Percentiles rank a stretch among this genome's conserved stretches.
phyloP scores from a whole-genome alignment of 2,113 vertebrate genomes.

The Willisornis vidua region DNA sequence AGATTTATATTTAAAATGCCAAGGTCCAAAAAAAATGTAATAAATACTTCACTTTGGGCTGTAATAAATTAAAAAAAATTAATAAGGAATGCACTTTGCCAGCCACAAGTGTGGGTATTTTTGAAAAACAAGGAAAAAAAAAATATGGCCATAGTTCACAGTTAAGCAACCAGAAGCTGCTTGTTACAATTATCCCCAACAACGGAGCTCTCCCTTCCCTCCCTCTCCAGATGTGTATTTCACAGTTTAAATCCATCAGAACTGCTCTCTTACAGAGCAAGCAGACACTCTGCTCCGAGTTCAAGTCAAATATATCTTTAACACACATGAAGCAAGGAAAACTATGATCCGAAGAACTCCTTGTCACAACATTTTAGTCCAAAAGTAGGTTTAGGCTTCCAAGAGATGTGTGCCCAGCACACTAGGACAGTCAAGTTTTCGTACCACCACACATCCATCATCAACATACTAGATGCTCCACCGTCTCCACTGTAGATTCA shows the following conservation, averaged over 20 bases:
- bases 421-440: slow-evolving; percentile 72
- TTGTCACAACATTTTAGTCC: slow-evolving; percentile 52
- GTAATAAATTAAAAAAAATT: slow-evolving; percentile 94
- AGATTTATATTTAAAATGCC: slow-evolving; percentile 77
- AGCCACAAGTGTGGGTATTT: slow-evolving; percentile 81
- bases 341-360: slow-evolving; percentile 51
- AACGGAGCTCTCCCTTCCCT: slow-evolving; percentile 64
- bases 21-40: slow-evolving; percentile 74
- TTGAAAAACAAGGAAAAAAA: slow-evolving; percentile 54
- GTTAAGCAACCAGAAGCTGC: slow-evolving; percentile 79
- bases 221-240: slow-evolving; percentile 71
- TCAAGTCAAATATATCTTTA: slow-evolving; percentile 52
- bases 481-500: slow-evolving; percentile 68
- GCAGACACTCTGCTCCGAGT: slow-evolving; percentile 56
- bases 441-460: slow-evolving; percentile 83
- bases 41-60: slow-evolving; percentile 94
- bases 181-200: slow-evolving; percentile 73
- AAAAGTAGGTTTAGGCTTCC: slow-evolving; percentile 63
- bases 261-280: slow-evolving; percentile 73
- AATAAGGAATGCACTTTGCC: slow-evolving; percentile 86
- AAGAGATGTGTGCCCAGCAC: slow-evolving; percentile 83
- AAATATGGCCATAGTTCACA: slow-evolving; percentile 83
- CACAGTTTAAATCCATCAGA: slow-evolving; percentile 81
- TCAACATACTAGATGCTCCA: slow-evolving; percentile 67
- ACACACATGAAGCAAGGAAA: slow-evolving; percentile 48